Base-by-base conservation (phyloP, 2,113 vertebrate genomes). In the Rhagologus leucostigma region DNA sequence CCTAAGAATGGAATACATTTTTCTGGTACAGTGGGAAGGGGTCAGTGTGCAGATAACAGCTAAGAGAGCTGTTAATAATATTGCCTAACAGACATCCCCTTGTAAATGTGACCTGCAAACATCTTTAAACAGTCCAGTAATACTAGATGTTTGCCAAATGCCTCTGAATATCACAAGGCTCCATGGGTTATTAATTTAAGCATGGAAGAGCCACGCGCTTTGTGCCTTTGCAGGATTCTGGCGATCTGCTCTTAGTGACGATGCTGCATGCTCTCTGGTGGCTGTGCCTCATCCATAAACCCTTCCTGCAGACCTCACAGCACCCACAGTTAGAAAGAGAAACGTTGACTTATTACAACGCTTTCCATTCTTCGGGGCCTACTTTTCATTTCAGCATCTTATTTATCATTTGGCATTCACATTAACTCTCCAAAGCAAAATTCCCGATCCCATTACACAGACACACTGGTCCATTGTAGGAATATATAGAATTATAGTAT, bases 341-440 rank as follows among this genome's bases (percentile, higher is more conserved):
- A 93, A 87, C 74, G 55, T 50, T 87, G 65, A 62, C 19, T 74
- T 83, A 39, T 10, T 59, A 67, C 42, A 65, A 47, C 42, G 67
- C 26, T 91, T 84, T 69, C 74, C 49, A 21, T 60, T 94, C 69
- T 93, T 87, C 2, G 0, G 20, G 65, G 37, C 69, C 74, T 89
- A 33, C 68, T 91, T 95, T 82, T 92, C 47, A 73, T 84, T 78
- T 84, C 87, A 30, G 41, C 49, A 53, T 89, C 92, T 80, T 91
- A 91, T 91, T 89, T 91, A 78, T 91, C 73, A 71, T 82, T 91
- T 94, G 89, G 49, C 69, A 60, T 63, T 60, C 47, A 49, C 41
- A 41, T 67, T 60, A 70, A 68, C 27, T 87, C 65, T 82, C 44
- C 44, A 56, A 87, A 95, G 56, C 33, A 89, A 78, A 87, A 87